A percentile compares a stretch with the other conserved stretches of the same genome.
Evolutionary conservation across 2,888 invertebrate genomes (phyloP).

Genomic region (Peribatodes rhomboidaria): DNA sequence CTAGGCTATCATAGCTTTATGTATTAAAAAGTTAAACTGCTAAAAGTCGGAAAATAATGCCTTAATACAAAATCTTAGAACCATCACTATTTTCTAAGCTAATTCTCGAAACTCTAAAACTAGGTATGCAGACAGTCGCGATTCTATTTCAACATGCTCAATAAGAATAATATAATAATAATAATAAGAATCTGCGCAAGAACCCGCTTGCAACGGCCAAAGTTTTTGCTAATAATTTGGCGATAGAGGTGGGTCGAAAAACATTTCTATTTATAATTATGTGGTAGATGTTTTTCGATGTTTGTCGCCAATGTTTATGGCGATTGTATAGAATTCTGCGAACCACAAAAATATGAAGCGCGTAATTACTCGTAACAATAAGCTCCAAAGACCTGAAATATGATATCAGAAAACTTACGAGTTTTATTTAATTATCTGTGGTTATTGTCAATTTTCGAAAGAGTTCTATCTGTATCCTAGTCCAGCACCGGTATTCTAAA

Average conservation of each 20-base stretch:
- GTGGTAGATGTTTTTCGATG: too few species aligned
- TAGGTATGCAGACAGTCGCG: conserved; percentile 6
- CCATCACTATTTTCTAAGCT: conserved; percentile 5
- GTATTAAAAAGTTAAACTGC: too few species aligned
- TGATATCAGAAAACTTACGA: too few species aligned
- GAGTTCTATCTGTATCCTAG: too few species aligned
- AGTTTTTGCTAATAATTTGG: not conserved
- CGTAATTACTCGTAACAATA: not conserved
- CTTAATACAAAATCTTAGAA: not conserved
- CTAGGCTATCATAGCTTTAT: too few species aligned
- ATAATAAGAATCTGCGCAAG: too few species aligned
- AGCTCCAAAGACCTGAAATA: not conserved
- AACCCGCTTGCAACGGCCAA: not conserved
- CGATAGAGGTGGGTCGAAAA: not conserved
- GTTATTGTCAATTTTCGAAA: too few species aligned
- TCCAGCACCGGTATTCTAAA: too few species aligned
- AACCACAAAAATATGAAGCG: not conserved
- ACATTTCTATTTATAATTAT: too few species aligned
- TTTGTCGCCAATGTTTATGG: too few species aligned
- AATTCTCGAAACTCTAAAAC: not conserved
- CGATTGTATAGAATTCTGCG: not conserved
- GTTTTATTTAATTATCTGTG: too few species aligned
- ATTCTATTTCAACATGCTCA: not conserved
- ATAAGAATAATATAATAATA: conserved; percentile 1
- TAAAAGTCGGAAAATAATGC: too few species aligned